phyloP scores from a whole-genome alignment of 2,113 vertebrate genomes.

The Procavia capensis region DNA sequence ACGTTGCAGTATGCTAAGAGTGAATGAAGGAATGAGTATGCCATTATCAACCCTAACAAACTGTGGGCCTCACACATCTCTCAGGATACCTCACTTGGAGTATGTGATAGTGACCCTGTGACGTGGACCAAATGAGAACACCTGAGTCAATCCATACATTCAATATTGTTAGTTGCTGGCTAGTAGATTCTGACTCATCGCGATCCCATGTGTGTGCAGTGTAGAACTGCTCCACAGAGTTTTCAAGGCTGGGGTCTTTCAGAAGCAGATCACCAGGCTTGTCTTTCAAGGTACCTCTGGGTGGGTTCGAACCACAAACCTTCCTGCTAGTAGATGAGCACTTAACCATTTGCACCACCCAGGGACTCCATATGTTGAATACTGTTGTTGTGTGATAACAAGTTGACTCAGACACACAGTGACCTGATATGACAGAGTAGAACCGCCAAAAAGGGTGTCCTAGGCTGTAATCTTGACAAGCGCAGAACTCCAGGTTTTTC shows the following conservation, averaged over 20 bases:
- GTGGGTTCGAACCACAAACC: background rate
- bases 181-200: background rate
- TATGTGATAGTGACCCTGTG: background rate
- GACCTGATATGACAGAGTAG: background rate
- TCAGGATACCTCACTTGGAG: background rate
- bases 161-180: background rate
- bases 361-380: background rate
- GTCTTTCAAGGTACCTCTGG: background rate
- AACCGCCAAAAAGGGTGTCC: background rate
- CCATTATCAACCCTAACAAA: background rate
- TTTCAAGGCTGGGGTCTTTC: background rate
- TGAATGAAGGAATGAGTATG: background rate
- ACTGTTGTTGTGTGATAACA: background rate
- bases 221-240: background rate
- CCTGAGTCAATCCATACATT: background rate
- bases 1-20: background rate
- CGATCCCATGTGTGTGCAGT: background rate
- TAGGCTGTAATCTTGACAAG: background rate
- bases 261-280: background rate
- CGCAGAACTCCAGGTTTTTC: background rate
- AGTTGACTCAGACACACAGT: background rate
- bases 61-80: background rate
- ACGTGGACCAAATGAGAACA: background rate
- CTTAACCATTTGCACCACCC: background rate
- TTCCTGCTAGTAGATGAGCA: background rate